phyloP scores from a whole-genome alignment of 1,140 invertebrate species.

The Sycophila sp. region DNA sequence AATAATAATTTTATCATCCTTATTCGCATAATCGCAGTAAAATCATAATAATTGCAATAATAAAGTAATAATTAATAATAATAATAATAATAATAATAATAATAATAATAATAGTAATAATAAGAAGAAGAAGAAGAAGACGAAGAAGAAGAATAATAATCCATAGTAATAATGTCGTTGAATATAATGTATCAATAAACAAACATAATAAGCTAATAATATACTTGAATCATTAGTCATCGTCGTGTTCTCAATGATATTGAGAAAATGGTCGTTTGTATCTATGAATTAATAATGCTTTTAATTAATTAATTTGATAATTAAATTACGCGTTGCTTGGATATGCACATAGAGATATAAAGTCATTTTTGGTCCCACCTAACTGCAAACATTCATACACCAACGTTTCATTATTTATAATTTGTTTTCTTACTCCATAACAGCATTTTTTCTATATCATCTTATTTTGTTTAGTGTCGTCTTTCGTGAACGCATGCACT shows the following conservation, averaged over 20 bases:
- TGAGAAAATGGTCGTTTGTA: conserved; percentile 49
- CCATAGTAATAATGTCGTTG: conserved; percentile 54
- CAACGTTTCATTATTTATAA: conserved; percentile 39
- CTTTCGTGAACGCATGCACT: no score
- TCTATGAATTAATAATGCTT: conserved; percentile 62
- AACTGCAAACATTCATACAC: conserved; percentile 67
- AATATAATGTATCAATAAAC: conserved; percentile 66
- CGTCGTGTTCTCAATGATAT: conserved; percentile 55
- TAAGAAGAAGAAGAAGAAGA: conserved; percentile 20
- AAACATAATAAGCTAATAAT: conserved; percentile 64
- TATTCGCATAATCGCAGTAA: conserved; percentile 56
- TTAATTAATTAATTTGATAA: conserved; percentile 64
- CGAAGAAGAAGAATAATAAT: conserved; percentile 39
- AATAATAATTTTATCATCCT: conserved; percentile 53
- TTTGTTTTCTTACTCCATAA: conserved; percentile 40
- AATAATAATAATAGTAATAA: conserved; percentile 55
- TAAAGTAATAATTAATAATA: conserved; percentile 47
- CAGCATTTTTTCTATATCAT: conserved; percentile 43
- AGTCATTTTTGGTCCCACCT: conserved; percentile 69
- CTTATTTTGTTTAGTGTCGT: conserved; percentile 34
- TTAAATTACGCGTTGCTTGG: conserved; percentile 67
- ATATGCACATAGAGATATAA: conserved; percentile 68
- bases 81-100: conserved; percentile 58
- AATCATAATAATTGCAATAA: conserved; percentile 62
- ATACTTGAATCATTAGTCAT: conserved; percentile 59